Base-by-base conservation (phyloP, 2,888 invertebrate species). In the Melanostoma scalare region DNA sequence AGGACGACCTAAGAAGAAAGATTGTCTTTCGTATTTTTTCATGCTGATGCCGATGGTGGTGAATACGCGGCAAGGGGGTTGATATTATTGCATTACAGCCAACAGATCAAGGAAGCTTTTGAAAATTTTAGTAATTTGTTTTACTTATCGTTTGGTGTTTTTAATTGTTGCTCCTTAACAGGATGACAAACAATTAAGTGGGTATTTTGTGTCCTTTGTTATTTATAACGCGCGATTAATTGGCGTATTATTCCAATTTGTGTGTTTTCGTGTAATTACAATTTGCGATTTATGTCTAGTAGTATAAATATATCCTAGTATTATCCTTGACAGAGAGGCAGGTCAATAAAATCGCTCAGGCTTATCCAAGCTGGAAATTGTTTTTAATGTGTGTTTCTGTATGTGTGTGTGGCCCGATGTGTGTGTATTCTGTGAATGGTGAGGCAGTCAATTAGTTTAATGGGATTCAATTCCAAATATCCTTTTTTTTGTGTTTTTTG, bases 111-210 rank as follows among this genome's bases (percentile, higher is more conserved):
- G 67, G 48, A 35, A 63, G 40, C 36, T 42, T 60, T 68, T 73
- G 40, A 58, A 52, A 53, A 44, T 60, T 44, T 48, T 6, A 58
- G 55, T 50, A 46, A 44, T 63, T 61, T 38, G 53, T 74, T 68
- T 63, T 36, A 38, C 40, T 36, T 63, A 30, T 55, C 60, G 55
- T 67, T 61, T 61, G 48, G 63, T 61, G 55, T 73, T 63, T 77
- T 69, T 65, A 50, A 65, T 77, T 73, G 65, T 53, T 69, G 38
- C 38, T 63, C 69, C 42, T 82, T 60, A 78, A 69, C 60, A 73
- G 50, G 35, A 74, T 63, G 74, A 44, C 78, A 74, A 78, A 75
- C 69, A 74, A 67, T 84, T 84, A 55, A 53, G 69, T 74, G 60
- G 69, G 46, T 35, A 78, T 69, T 78, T 65, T 44, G 30, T 67